Conservation (phyloP, 1,140 invertebrate species). For the Pseudomyrmex flavicornis region DNA sequence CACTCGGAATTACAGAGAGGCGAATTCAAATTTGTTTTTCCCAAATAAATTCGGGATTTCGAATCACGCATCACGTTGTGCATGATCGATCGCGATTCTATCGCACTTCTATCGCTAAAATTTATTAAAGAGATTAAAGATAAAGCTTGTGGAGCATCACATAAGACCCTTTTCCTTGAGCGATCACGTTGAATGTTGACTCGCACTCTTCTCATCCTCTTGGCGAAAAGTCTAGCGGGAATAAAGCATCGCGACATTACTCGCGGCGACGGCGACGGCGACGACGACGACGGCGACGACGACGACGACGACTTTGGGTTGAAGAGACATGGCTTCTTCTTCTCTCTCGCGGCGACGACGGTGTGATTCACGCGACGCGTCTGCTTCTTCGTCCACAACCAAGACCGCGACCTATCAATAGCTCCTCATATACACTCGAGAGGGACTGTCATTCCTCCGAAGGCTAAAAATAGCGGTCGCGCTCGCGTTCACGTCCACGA, state of each 20-base stretch:
- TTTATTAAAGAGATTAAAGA: too few species aligned
- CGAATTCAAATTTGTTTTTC: too few species aligned
- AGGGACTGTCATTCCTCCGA: slow-evolving; percentile 80
- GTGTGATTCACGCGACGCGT: slow-evolving; percentile 71
- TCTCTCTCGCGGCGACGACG: slow-evolving; percentile 12
- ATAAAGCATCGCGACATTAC: slow-evolving; percentile 17
- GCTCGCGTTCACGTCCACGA: slow-evolving; percentile 64
- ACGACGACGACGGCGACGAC: neutral
- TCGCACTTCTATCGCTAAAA: too few species aligned
- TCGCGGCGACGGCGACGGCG: neutral
- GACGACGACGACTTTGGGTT: slow-evolving; percentile 8
- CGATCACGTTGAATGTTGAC: too few species aligned
- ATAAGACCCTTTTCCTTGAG: too few species aligned
- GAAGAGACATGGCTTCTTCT: slow-evolving; percentile 39
- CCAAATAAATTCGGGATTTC: too few species aligned
- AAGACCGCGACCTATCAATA: slow-evolving; percentile 80
- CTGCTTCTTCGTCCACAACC: slow-evolving; percentile 66
- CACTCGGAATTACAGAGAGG: too few species aligned
- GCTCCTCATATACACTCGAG: slow-evolving; percentile 79
- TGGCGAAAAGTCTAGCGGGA: too few species aligned
- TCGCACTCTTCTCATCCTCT: too few species aligned
- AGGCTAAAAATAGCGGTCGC: slow-evolving; percentile 79
- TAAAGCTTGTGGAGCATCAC: too few species aligned
- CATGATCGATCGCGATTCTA: too few species aligned
- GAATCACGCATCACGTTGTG: too few species aligned